Evolutionary conservation across 2,888 invertebrate species (phyloP).

Genomic region (Eurois occulta): DNA sequence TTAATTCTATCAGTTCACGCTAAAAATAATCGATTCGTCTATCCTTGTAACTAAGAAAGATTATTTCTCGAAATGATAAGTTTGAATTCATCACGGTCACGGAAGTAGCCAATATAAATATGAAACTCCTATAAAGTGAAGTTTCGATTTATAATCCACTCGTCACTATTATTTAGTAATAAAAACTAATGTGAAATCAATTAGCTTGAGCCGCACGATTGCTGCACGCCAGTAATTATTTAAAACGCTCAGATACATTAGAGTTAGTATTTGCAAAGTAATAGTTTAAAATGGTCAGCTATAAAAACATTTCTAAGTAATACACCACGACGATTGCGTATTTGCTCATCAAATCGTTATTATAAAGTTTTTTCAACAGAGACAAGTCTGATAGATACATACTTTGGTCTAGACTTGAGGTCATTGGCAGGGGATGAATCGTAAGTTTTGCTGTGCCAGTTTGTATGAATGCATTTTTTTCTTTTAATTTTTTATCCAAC

Average conservation of each 20-base stretch:
- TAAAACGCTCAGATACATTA: conserved; percentile 76
- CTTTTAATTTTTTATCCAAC: conserved; percentile 77
- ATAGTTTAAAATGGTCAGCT: conserved; percentile 78
- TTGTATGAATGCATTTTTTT: conserved; percentile 84
- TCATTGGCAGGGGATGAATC: conserved; percentile 89
- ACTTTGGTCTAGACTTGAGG: conserved; percentile 83
- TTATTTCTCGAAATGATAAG: conserved; percentile 44
- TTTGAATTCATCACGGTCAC: conserved; percentile 68
- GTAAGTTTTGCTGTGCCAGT: conserved; percentile 80
- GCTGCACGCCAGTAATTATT: conserved; percentile 80
- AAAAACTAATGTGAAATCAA: conserved; percentile 81
- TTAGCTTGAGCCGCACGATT: conserved; percentile 78
- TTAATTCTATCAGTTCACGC: conserved; percentile 79
- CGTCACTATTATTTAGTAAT: conserved; percentile 67
- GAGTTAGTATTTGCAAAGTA: conserved; percentile 79
- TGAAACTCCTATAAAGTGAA: conserved; percentile 59
- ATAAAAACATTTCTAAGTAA: conserved; percentile 80
- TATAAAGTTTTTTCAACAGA: conserved; percentile 79
- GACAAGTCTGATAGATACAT: conserved; percentile 74
- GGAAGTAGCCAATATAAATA: conserved; percentile 63
- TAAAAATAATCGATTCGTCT: conserved; percentile 73
- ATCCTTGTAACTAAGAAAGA: conserved; percentile 47
- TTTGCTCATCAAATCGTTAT: conserved; percentile 83
- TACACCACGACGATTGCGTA: conserved; percentile 69
- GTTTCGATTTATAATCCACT: conserved; percentile 62